phyloP scores from a whole-genome alignment of 2,888 invertebrate species.

The Temnothorax rugatulus region DNA sequence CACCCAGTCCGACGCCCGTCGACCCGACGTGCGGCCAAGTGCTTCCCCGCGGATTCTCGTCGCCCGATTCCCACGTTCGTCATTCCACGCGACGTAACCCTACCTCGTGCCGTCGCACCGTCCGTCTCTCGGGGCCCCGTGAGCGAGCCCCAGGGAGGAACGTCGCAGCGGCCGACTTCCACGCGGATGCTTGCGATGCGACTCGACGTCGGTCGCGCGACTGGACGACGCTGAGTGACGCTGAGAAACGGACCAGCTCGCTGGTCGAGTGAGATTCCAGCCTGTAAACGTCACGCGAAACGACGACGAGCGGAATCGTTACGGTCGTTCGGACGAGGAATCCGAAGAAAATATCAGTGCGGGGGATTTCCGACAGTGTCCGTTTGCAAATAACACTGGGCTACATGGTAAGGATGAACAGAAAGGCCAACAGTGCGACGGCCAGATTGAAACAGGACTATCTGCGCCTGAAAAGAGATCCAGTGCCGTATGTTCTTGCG shows the following conservation, averaged over 20 bases:
- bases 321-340: neutral
- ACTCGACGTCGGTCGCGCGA: neutral
- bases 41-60: neutral
- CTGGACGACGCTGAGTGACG: neutral
- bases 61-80: neutral
- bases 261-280: neutral
- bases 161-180: neutral
- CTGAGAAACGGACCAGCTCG: neutral
- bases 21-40: neutral
- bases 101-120: neutral
- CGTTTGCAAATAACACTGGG: neutral
- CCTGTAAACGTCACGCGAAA: neutral
- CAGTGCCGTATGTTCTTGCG: slow-evolving; percentile 98
- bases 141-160: neutral
- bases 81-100: slow-evolving; percentile 6
- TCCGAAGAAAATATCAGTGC: neutral
- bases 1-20: neutral
- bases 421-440: slow-evolving; percentile 90
- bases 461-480: slow-evolving; percentile 96
- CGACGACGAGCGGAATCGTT: neutral
- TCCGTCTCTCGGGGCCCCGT: neutral
- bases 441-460: slow-evolving; percentile 98
- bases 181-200: slow-evolving; percentile 5
- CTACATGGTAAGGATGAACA: slow-evolving; percentile 84
- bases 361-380: neutral